phyloP scores from a whole-genome alignment of 53 echinoderm and acorn worm species.

The Temnopleurus reevesii region DNA sequence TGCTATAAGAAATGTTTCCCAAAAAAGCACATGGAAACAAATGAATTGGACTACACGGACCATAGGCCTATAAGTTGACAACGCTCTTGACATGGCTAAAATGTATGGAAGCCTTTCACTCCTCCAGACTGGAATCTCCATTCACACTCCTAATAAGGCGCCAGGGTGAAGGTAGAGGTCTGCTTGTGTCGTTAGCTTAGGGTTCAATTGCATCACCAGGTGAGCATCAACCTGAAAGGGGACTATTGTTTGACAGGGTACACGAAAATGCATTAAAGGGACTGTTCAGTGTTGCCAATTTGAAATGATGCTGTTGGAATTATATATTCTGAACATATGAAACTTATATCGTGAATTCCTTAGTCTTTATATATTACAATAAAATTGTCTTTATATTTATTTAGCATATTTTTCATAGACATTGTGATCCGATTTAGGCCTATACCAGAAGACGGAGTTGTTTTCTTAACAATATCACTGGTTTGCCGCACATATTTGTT shows the following conservation, averaged over 20 bases:
- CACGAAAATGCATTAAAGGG: background rate
- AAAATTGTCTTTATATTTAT: no score
- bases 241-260: constrained; percentile 1
- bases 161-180: background rate
- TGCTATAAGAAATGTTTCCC: no score
- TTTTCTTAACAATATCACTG: no score
- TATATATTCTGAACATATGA: no score
- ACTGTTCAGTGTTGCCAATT: background rate
- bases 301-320: no score
- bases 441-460: no score
- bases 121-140: background rate
- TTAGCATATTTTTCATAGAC: background rate
- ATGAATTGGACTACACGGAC: no score
- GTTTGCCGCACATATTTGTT: no score
- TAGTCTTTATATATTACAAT: no score
- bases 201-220: constrained; percentile 3
- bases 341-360: no score
- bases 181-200: background rate
- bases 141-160: constrained; percentile 32
- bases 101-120: background rate
- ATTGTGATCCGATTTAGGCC: background rate
- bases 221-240: constrained; percentile 6
- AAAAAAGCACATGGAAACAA: no score
- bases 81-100: background rate
- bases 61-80: background rate